These are phyloP conservation scores for Ptychobarbus kaznakovi DNA, from an alignment of 2,797 vertebrate genomes.

Conservation along the genomic window DNA sequence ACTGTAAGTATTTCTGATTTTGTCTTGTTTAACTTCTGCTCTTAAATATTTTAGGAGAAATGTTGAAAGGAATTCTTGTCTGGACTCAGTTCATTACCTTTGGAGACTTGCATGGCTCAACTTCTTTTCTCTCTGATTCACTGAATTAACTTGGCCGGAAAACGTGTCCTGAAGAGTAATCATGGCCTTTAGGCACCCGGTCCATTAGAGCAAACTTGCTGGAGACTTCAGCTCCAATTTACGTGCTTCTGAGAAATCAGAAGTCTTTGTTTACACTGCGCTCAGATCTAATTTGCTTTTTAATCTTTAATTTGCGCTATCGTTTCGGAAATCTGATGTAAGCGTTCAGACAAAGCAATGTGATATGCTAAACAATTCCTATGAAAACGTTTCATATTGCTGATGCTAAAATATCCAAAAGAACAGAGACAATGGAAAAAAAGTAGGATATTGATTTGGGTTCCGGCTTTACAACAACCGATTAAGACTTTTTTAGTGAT, in stretches of 20 bases:
- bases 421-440: background rate
- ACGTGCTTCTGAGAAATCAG: background rate
- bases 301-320: background rate
- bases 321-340: background rate
- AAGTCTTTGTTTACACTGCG: conserved; percentile 4
- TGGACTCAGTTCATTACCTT: conserved; percentile 2
- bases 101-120: background rate
- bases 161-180: background rate
- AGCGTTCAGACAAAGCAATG: background rate
- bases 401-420: background rate
- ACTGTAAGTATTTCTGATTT: background rate
- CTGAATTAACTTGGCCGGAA: conserved; percentile 12
- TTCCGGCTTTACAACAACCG: background rate
- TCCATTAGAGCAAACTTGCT: conserved; percentile 15
- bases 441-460: background rate
- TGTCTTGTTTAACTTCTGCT: background rate
- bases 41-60: conserved; percentile 9
- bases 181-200: conserved; percentile 1
- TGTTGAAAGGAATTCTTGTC: conserved; percentile 5
- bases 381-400: background rate
- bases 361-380: background rate
- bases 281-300: background rate
- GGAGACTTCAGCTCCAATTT: conserved; percentile 14
- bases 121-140: background rate
- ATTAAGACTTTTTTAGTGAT: too few species aligned